Evolutionary conservation across 2,113 vertebrate species (phyloP).

Genomic region (Tragelaphus imberbis): DNA sequence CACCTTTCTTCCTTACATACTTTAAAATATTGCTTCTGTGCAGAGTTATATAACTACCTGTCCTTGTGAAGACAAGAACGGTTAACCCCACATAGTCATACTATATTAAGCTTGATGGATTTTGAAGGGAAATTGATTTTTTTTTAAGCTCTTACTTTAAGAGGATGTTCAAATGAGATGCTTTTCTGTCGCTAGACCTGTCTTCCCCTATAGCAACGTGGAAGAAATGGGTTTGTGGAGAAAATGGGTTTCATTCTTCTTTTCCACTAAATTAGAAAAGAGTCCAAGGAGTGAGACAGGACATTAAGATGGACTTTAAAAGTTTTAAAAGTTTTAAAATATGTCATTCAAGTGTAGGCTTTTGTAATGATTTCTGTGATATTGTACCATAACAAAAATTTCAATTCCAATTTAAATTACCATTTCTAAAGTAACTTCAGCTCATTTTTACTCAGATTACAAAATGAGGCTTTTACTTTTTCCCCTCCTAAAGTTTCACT

Average conservation of each 20-base stretch:
- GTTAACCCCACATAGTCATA: background rate
- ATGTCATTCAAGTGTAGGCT: background rate
- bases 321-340: conserved; percentile 8
- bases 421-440: background rate
- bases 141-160: conserved; percentile 1
- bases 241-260: background rate
- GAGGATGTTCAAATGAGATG: background rate
- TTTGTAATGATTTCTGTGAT: background rate
- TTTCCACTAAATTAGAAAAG: background rate
- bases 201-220: background rate
- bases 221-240: too few relatives aligned
- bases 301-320: background rate
- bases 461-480: conserved; percentile 8
- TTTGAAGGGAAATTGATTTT: background rate
- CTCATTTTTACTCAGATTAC: conserved; percentile 11
- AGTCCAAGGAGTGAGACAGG: background rate
- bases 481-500: background rate
- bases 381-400: background rate
- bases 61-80: background rate
- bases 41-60: background rate
- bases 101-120: background rate
- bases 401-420: background rate
- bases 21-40: background rate
- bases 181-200: background rate
- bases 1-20: background rate